Base-by-base conservation (phyloP, 2,113 vertebrate species). In the Myotis yumanensis region DNA sequence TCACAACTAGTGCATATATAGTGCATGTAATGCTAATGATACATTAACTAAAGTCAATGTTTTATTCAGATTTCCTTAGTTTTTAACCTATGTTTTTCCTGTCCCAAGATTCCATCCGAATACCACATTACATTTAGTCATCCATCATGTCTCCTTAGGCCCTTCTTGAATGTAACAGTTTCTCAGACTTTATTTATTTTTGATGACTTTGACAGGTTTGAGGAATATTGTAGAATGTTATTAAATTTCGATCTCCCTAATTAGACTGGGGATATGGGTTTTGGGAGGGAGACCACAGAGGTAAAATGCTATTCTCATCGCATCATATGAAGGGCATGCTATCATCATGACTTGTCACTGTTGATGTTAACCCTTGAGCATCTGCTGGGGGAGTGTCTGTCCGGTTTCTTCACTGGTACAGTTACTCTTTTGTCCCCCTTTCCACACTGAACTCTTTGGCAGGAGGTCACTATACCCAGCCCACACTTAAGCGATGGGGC, bases 21-120 rank as follows among this genome's bases (percentile, higher is more conserved):
- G 59, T 14, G 0, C 71, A 30, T 57, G 11, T 32, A 28, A 20
- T 32, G 18, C 14, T 64, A 73, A n/a, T 30, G 22, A 46, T 52
- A 73, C 22, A 72, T 84, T 59, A 40, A 48, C 11, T 76, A 77
- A 76, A 16, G 18, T 51, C 16, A 88, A 46, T 18, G 17, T 28
- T 88, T 83, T 77, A 89, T 52, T 79, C 62, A 76, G 37, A 93
- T 73, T 90, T 57, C 68, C 25, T 64, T 72, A n/a, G 28, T 68
- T 54, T 82, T 82, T 68, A 62, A 75, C 15, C 7, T 57, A 54
- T 37, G 4, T 51, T 86, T 68, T 68, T 40, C 71, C 52, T 54
- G 52, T 25, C 16, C 23, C 23, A 16, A 52, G 17, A 32, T 71
- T 17, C 43, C 25, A 69, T 35, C 22, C 43, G 37, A 73, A 52